phyloP scores from a whole-genome alignment of 2,888 invertebrate genomes.

The Limnephilus rhombicus region DNA sequence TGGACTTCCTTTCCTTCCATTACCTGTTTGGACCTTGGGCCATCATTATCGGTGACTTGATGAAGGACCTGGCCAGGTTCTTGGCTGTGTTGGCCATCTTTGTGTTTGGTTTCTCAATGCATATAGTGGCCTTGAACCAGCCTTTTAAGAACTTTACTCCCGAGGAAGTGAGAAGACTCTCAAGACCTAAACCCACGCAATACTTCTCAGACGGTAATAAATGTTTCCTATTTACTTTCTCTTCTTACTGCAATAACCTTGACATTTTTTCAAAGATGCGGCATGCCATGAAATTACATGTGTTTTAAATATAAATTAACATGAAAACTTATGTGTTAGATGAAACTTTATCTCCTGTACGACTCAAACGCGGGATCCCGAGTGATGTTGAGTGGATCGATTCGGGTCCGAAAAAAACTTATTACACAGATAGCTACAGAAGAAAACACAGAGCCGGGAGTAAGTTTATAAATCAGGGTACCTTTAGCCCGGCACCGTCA shows the following conservation, averaged over 20 bases:
- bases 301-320: slow-evolving; percentile 20
- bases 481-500: slow-evolving; percentile 35
- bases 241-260: neutral
- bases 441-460: slow-evolving; percentile 82
- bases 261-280: neutral
- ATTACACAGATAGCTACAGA: slow-evolving; percentile 77
- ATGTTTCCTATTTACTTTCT: slow-evolving; percentile 51
- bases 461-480: slow-evolving; percentile 74
- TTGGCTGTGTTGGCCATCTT: slow-evolving; percentile 98
- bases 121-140: slow-evolving; percentile 96
- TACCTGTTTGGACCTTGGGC: slow-evolving; percentile 99
- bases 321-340: slow-evolving; percentile 60
- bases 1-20: slow-evolving; percentile 99
- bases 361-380: slow-evolving; percentile 74
- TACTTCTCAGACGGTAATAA: slow-evolving; percentile 87
- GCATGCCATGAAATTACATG: neutral
- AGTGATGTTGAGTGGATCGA: slow-evolving; percentile 73
- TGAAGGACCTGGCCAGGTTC: slow-evolving; percentile 97
- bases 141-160: slow-evolving; percentile 87
- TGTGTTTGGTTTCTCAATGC: slow-evolving; percentile 99
- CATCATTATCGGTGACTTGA: slow-evolving; percentile 97
- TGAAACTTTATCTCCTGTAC: slow-evolving; percentile 69
- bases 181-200: slow-evolving; percentile 76
- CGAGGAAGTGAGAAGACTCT: slow-evolving; percentile 80
- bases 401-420: slow-evolving; percentile 67